Conservation (phyloP, 2,113 vertebrate species). For the Sclerurus mexicanus region DNA sequence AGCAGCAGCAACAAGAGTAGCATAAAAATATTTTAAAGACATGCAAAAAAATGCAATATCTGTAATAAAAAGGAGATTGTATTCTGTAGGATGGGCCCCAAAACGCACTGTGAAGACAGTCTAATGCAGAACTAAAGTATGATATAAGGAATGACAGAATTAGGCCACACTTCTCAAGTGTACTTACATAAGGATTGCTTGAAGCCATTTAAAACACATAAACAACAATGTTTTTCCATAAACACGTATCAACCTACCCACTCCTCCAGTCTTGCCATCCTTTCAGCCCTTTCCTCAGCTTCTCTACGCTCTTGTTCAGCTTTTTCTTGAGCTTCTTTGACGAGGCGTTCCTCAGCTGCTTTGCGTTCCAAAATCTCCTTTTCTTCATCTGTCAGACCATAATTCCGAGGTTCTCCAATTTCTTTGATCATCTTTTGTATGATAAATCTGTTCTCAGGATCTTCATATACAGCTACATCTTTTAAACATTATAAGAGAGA, state of each 20-base stretch:
- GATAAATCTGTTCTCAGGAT: slow-evolving; percentile 72
- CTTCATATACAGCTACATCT: slow-evolving; percentile 81
- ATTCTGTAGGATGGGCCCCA: background rate
- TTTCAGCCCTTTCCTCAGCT: slow-evolving; percentile 75
- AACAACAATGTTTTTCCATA: background rate
- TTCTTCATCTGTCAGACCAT: slow-evolving; percentile 79
- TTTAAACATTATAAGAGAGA: background rate
- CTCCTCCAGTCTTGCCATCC: slow-evolving; percentile 79
- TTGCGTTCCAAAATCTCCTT: slow-evolving; percentile 70
- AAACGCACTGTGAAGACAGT: background rate
- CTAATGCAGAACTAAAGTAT: background rate
- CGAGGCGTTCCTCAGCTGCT: slow-evolving; percentile 70
- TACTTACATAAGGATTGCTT: background rate
- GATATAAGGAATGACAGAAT: background rate
- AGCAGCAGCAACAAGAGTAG: background rate
- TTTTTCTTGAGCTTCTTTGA: slow-evolving; percentile 64
- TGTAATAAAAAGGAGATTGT: background rate
- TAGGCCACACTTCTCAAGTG: background rate
- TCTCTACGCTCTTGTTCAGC: slow-evolving; percentile 70
- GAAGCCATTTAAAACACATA: background rate
- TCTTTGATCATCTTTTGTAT: slow-evolving; percentile 77
- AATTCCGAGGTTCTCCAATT: slow-evolving; percentile 85
- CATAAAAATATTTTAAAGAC: background rate
- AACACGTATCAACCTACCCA: slow-evolving; percentile 79
- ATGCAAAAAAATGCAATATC: background rate